Base-by-base conservation (phyloP, 2,113 vertebrate species). In the Myanophis thanlyinensis region DNA sequence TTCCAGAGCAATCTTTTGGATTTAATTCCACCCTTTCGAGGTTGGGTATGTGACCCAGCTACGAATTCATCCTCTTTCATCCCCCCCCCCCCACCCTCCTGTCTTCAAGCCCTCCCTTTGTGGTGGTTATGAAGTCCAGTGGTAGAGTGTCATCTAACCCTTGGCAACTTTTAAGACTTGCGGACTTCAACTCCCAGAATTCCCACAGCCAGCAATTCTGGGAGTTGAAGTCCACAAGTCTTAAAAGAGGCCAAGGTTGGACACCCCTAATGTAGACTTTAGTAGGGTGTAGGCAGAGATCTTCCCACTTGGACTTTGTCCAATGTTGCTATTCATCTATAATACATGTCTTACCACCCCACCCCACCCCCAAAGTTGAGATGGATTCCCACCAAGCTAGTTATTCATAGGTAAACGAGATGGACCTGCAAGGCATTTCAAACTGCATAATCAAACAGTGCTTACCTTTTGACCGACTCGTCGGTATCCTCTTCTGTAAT, bases 401-500 rank as follows among this genome's bases (percentile, higher is more conserved):
- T 35, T 73, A 73, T 73, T 73, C n/a, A 40, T 73, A 35, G 67
- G 13, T 2, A 13, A 30, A 35, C 2, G 4, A 18, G n/a, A 4
- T 27, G 27, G 62, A 35, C 15, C 4, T 15, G 62, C 30, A 67
- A 67, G 62, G 5, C 5, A 1, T 67, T 62, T 59, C 44, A 89
- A 89, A 95, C 0, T 35, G 94, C 86, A 56, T 48, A 53, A 89
- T 92, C 52, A 40, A 94, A 95, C 10, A 96, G 95, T 86, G 96
- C 98, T 93, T 99, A 99, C 99, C 99, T 98, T 95, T 98, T 98
- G 96, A 97, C 97, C 94, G 98, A 96, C 95, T 98, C 98, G 94
- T 98, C 98, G 90, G 95, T 95, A 93, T 97, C 96, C 90, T 98
- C 98, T 80, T 98, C 98, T 88, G 96, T 96, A 96, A 97, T 96